A percentile compares a stretch with the other conserved stretches of the same genome.
These are phyloP conservation scores for Hypolimnas misippus DNA, from an alignment of 2,888 invertebrate genomes.

Conservation along the genomic window DNA sequence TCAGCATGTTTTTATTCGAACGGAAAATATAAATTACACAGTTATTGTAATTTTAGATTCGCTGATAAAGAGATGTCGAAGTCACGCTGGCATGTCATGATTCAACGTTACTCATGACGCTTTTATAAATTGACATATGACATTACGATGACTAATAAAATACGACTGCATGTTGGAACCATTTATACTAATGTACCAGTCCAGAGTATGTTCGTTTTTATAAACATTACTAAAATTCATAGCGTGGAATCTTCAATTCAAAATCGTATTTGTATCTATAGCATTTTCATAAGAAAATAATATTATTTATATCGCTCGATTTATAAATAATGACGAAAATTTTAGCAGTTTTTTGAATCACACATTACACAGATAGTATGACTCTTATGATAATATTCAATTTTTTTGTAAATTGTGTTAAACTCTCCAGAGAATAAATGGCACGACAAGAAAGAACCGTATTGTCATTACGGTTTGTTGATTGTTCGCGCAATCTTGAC, in stretches of 20 bases:
- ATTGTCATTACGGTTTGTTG: slow-evolving; percentile 23
- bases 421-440: slow-evolving; percentile 11
- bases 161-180: not conserved
- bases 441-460: slow-evolving; percentile 13
- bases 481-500: slow-evolving; percentile 23
- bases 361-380: too few relatives aligned
- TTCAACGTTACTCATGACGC: slow-evolving; percentile 24
- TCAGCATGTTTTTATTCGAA: too few relatives aligned
- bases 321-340: too few relatives aligned
- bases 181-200: not conserved
- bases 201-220: not conserved
- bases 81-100: not conserved
- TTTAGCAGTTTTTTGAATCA: too few relatives aligned
- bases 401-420: not conserved
- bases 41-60: not conserved
- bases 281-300: too few relatives aligned
- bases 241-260: too few relatives aligned
- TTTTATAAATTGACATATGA: slow-evolving; percentile 22
- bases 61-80: not conserved
- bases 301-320: too few relatives aligned
- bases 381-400: too few relatives aligned
- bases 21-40: not conserved
- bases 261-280: too few relatives aligned
- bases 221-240: too few relatives aligned
- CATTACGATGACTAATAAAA: slow-evolving; percentile 27